These are phyloP conservation scores for Eupeodes luniger DNA, from an alignment of 2,888 invertebrate genomes.

Conservation along the genomic window DNA sequence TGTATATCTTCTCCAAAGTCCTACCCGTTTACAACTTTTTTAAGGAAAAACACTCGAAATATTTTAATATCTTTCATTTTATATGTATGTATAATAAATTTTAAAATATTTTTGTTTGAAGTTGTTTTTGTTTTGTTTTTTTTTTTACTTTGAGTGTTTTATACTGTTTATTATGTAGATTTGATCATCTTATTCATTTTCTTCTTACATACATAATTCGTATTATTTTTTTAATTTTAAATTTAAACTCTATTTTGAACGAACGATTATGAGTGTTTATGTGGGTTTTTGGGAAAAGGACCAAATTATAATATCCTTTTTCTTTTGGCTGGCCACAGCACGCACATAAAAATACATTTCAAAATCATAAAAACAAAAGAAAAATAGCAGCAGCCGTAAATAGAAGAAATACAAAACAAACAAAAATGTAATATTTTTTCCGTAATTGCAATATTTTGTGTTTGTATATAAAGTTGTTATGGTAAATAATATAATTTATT, in stretches of 20 bases:
- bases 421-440: conserved; percentile 38
- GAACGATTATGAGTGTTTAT: conserved; percentile 64
- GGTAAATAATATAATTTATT: conserved; percentile 49
- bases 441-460: conserved; percentile 46
- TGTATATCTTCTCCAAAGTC: no score
- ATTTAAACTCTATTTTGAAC: conserved; percentile 70
- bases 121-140: neutral
- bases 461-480: conserved; percentile 15
- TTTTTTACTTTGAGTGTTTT: conserved; percentile 49
- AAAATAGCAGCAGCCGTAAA: conserved; percentile 30
- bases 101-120: conserved; percentile 55
- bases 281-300: conserved; percentile 36
- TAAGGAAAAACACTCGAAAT: neutral
- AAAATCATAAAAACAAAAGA: no score
- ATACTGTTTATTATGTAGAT: conserved; percentile 46
- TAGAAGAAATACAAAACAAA: conserved; percentile 15
- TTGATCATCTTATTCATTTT: conserved; percentile 54
- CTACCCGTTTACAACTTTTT: neutral
- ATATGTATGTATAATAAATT: conserved; percentile 71
- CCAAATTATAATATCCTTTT: conserved; percentile 53
- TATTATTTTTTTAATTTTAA: conserved; percentile 37
- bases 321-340: conserved; percentile 44
- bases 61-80: conserved; percentile 58
- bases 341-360: conserved; percentile 14
- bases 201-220: conserved; percentile 45